Conservation (phyloP, 23 tunicate species). For the Styela plicata region DNA sequence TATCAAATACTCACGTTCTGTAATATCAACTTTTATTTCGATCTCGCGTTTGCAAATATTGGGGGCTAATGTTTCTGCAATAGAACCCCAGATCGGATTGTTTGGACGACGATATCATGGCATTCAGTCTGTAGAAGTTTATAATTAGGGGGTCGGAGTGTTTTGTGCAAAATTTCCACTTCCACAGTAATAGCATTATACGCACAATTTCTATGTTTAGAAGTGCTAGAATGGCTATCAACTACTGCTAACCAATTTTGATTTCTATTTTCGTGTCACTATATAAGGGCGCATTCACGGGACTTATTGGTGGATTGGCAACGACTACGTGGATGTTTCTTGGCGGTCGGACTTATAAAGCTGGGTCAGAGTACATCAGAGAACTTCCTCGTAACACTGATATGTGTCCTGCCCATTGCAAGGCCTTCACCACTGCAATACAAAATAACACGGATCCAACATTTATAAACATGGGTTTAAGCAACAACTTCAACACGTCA, state of each 20-base stretch:
- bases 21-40: no score
- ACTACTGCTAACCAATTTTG: no score
- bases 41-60: no score
- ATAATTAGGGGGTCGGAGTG: background rate
- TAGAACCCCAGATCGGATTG: no score
- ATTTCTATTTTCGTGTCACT: background rate
- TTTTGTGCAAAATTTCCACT: background rate
- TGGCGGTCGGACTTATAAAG: constrained; percentile 20
- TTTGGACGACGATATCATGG: no score
- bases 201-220: no score
- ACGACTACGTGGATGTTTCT: constrained; percentile 32
- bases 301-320: constrained; percentile 21
- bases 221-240: no score
- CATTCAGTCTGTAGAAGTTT: no score
- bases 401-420: background rate
- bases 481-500: background rate
- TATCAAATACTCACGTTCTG: no score
- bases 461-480: no score
- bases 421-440: background rate
- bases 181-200: no score
- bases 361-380: background rate
- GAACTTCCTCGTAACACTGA: background rate
- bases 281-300: constrained; percentile 44
- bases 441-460: background rate
- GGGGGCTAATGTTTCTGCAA: no score